Base-by-base conservation (phyloP, 2,113 vertebrate species). In the Ia io region DNA sequence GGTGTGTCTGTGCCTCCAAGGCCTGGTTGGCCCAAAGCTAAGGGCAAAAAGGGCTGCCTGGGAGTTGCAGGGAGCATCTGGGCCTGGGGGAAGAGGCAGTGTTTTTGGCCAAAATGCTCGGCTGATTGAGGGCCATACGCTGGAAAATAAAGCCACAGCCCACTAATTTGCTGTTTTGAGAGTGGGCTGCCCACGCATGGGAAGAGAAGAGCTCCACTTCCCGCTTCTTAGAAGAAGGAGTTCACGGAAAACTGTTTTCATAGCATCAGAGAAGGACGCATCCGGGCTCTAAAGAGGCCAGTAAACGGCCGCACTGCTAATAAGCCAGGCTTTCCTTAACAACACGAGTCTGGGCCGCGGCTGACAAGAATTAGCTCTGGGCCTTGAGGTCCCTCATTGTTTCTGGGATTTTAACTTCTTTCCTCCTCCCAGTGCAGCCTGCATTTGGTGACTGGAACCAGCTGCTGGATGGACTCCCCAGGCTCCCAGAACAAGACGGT, bases 371-470 rank as follows among this genome's bases (percentile, higher is more conserved):
- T 90, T 86, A 69, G 85, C 77, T 87, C 76, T 73, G 49, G 65
- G 37, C 51, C 63, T 82, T 85, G 59, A 20, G 18, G 32, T 92
- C 70, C 42, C 63, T 88, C 37, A 86, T 69, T 84, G 67, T 94
- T 91, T 77, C 67, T 95, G 47, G 42, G 47, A 53, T 90, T 95
- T 92, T 71, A 85, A 17, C 82, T 82, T 79, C 47, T 65, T 22
- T 25, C 35, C 17, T 1, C 3, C 16, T 63, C 8, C 47, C 63
- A 44, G 9, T 5, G 77, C 49, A 85, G 59, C 61, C 37, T 90
- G 90, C 71, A 12, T 93, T 87, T 93, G 76, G 80, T 88, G 67
- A 35, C 84, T 4, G 11, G 28, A 67, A 82, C 11, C 47, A 77
- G 73, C 28, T 88, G 32, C 79, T 44, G 42, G 35, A 30, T 37